phyloP scores from a whole-genome alignment of 1,140 invertebrate species.

The Drosophila equinoxialis region DNA sequence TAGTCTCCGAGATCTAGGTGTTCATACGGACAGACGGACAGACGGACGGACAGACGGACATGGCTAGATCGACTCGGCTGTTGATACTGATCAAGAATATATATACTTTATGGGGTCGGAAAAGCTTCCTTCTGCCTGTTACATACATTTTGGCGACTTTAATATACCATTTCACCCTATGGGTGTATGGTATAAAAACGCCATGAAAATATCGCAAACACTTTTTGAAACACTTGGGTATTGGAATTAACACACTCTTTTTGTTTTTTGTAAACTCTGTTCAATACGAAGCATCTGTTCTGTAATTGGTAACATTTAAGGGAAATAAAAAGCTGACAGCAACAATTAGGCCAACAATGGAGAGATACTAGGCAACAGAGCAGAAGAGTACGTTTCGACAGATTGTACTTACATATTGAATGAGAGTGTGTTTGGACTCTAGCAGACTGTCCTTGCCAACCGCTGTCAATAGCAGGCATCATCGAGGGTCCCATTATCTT shows the following conservation, averaged over 20 bases:
- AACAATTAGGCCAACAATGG: slow-evolving; percentile 53
- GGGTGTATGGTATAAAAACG: too few species aligned
- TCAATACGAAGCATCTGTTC: neutral
- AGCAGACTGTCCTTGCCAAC: slow-evolving; percentile 34
- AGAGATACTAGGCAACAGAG: slow-evolving; percentile 39
- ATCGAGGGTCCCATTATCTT: slow-evolving; percentile 58
- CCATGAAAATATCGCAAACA: too few species aligned
- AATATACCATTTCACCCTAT: too few species aligned
- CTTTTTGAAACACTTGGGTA: too few species aligned
- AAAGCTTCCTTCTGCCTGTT: too few species aligned
- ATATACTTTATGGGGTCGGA: too few species aligned
- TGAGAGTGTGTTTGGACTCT: neutral
- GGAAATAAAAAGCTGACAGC: slow-evolving; percentile 34
- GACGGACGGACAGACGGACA: too few species aligned
- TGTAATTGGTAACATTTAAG: slow-evolving; percentile 36
- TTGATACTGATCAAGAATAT: too few species aligned
- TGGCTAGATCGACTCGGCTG: too few species aligned
- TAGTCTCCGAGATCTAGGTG: too few species aligned
- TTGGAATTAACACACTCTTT: slow-evolving; percentile 11
- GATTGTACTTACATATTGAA: neutral
- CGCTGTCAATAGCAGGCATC: slow-evolving; percentile 48
- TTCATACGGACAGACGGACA: too few species aligned
- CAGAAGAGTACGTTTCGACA: slow-evolving; percentile 1
- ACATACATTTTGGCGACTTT: too few species aligned
- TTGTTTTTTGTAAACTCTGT: neutral